These are phyloP conservation scores for Chaenodraco wilsoni DNA, from an alignment of 2,797 vertebrate genomes.

Conservation along the genomic window DNA sequence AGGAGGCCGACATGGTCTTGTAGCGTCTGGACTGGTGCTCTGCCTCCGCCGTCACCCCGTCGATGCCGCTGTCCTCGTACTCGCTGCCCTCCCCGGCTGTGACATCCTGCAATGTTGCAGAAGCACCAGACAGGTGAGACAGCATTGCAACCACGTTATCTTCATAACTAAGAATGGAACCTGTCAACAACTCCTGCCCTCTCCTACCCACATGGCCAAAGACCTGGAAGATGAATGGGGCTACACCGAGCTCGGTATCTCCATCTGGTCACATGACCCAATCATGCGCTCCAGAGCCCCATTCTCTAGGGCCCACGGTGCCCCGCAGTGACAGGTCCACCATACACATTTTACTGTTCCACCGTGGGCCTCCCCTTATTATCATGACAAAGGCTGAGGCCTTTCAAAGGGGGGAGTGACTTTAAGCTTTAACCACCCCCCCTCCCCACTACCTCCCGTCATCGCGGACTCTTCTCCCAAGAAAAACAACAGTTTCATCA, in stretches of 20 bases:
- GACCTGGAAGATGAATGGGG: slow-evolving; percentile 76
- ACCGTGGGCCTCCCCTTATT: slow-evolving; percentile 71
- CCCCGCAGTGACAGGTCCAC: slow-evolving; percentile 70
- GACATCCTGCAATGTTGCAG: slow-evolving; percentile 85
- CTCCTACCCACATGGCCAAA: slow-evolving; percentile 70
- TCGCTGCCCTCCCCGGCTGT: slow-evolving; percentile 92
- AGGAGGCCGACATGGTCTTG: slow-evolving; percentile 94
- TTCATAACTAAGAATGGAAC: slow-evolving; percentile 33
- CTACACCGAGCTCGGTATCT: slow-evolving; percentile 61
- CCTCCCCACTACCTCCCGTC: slow-evolving; percentile 17
- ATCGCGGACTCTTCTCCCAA: slow-evolving; percentile 35
- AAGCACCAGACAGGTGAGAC: slow-evolving; percentile 67
- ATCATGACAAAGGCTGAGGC: slow-evolving; percentile 78
- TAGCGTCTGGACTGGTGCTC: slow-evolving; percentile 91
- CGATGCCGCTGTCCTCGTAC: slow-evolving; percentile 95
- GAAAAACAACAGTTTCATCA: slow-evolving; percentile 67
- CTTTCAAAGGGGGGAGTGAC: slow-evolving; percentile 74
- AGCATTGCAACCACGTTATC: slow-evolving; percentile 35
- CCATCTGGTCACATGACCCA: slow-evolving; percentile 77
- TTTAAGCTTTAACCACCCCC: slow-evolving; percentile 54
- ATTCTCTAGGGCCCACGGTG: slow-evolving; percentile 65
- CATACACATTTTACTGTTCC: slow-evolving; percentile 72
- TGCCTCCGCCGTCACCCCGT: slow-evolving; percentile 88
- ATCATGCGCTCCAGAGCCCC: slow-evolving; percentile 70
- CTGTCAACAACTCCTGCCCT: slow-evolving; percentile 43